Evolutionary conservation across 2,888 invertebrate genomes (phyloP).

Genomic region (Plebejus anna): DNA sequence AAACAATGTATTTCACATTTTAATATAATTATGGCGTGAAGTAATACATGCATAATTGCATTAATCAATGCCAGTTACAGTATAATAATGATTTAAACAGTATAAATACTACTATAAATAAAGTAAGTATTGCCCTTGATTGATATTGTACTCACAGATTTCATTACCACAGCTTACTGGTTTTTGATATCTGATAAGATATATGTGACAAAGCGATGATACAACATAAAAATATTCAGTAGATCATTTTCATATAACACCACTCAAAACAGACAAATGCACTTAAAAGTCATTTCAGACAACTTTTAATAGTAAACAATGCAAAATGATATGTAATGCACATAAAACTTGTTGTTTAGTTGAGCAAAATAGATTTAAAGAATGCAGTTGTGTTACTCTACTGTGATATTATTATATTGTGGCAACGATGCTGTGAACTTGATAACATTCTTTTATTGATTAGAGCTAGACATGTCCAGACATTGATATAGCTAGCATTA

Average conservation of each 20-base stretch:
- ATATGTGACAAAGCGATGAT: background rate
- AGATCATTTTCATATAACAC: background rate
- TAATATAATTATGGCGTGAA: background rate
- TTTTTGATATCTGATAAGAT: slow-evolving; percentile 25
- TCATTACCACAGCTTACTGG: background rate
- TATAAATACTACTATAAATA: background rate
- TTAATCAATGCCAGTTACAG: background rate
- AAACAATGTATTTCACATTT: background rate
- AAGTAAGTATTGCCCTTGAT: background rate
- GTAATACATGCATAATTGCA: background rate
- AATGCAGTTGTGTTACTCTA: background rate
- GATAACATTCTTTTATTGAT: slow-evolving; percentile 4
- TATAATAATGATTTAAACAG: background rate
- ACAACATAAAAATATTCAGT: background rate
- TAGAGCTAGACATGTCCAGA: background rate
- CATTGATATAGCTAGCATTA: background rate
- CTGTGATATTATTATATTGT: background rate
- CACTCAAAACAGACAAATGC: background rate
- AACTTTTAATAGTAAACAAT: background rate
- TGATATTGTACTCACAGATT: background rate
- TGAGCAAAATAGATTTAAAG: too few relatives aligned
- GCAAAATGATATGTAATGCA: background rate
- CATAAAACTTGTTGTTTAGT: too few relatives aligned
- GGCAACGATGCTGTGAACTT: background rate
- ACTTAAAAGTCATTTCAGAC: background rate